Evolutionary conservation across 2,888 invertebrate genomes (phyloP).

Genomic region (Euplexia lucipara): DNA sequence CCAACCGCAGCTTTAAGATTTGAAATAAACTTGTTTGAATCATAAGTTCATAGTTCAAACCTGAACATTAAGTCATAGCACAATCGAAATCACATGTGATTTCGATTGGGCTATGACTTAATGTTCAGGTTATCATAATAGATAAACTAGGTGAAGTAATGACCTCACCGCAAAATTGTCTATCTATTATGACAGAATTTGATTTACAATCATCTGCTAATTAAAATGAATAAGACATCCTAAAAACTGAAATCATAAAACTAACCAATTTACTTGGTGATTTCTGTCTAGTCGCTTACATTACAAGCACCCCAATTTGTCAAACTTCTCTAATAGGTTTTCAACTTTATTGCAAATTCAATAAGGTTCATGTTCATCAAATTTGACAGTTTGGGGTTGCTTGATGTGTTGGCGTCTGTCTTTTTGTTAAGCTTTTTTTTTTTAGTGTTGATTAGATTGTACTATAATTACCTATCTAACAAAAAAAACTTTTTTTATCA

Average conservation of each 20-base stretch:
- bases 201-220: neutral
- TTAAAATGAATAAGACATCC: slow-evolving; percentile 9
- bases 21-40: neutral
- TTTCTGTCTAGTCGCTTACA: too few species aligned
- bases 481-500: too few species aligned
- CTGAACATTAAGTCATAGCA: neutral
- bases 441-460: too few species aligned
- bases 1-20: neutral
- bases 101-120: neutral
- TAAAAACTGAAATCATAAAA: neutral
- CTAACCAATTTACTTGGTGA: neutral
- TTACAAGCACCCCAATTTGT: too few species aligned
- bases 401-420: too few species aligned
- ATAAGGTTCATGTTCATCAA: too few species aligned
- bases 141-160: too few species aligned
- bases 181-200: neutral
- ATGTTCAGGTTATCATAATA: neutral
- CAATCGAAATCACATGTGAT: neutral
- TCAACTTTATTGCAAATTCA: too few species aligned
- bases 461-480: too few species aligned
- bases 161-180: slow-evolving; percentile 8
- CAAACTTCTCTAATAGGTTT: too few species aligned
- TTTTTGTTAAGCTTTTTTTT: too few species aligned
- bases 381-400: too few species aligned
- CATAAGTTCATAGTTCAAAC: neutral